Percentiles rank a stretch among this genome's conserved stretches.
Evolutionary conservation across 2,888 invertebrate species (phyloP).

Genomic region (Dryadula phaetusa): DNA sequence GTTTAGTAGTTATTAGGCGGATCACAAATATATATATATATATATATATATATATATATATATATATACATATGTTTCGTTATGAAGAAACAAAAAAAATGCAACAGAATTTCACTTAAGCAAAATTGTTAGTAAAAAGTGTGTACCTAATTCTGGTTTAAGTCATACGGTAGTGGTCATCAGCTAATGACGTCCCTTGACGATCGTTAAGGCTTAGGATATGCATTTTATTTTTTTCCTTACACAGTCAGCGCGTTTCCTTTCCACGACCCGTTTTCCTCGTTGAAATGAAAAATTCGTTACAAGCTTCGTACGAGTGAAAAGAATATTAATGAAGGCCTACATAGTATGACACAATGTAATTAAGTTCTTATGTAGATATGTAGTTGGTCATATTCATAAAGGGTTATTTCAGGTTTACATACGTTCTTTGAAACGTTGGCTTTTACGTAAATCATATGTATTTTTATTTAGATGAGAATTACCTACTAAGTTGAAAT

Average conservation of each 20-base stretch:
- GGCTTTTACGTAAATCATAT: constrained; percentile 1
- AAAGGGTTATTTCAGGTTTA: constrained; percentile 7
- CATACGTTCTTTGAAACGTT: constrained; percentile 12
- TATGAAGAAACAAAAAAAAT: no score
- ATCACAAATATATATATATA: no score
- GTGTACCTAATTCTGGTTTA: constrained; percentile 7
- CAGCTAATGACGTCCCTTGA: constrained; percentile 32
- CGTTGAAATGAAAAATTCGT: constrained; percentile 23
- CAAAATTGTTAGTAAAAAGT: not conserved
- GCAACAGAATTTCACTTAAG: not conserved
- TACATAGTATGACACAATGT: constrained; percentile 23
- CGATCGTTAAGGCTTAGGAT: constrained; percentile 29
- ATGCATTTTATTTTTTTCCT: constrained; percentile 19
- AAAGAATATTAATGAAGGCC: constrained; percentile 23
- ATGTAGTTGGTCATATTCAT: constrained; percentile 10
- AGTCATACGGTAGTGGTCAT: constrained; percentile 27
- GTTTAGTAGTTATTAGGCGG: not conserved
- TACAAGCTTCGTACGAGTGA: constrained; percentile 14
- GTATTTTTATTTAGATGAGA: not conserved
- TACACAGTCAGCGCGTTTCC: constrained; percentile 11
- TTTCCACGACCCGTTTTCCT: constrained; percentile 16
- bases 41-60: no score
- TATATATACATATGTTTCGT: no score
- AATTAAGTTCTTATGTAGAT: constrained; percentile 18
- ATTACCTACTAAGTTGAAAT: not conserved